Evolutionary conservation across 2,797 vertebrate species (phyloP).

Genomic region (Sebastes aleutianus): DNA sequence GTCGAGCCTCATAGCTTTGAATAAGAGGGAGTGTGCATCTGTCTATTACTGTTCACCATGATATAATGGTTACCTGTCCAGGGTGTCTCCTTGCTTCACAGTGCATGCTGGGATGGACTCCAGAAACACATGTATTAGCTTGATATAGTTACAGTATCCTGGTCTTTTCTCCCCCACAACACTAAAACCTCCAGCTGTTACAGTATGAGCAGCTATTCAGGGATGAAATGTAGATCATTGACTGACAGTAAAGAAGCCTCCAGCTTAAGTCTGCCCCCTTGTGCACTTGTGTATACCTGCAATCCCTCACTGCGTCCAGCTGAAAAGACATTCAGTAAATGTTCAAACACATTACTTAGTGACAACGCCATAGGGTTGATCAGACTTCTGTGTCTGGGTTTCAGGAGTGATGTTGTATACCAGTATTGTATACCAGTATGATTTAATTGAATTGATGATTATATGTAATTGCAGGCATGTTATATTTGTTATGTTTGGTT

Average conservation of each 20-base stretch:
- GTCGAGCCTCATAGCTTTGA: background rate
- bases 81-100: background rate
- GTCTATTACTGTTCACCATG: background rate
- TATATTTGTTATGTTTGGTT: background rate
- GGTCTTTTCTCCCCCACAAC: background rate
- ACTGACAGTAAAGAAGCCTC: background rate
- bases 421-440: background rate
- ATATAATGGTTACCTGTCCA: background rate
- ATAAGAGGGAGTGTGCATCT: background rate
- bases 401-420: background rate
- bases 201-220: background rate
- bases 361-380: background rate
- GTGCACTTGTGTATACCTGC: background rate
- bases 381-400: background rate
- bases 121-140: background rate
- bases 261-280: background rate
- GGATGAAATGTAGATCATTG: background rate
- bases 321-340: background rate
- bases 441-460: background rate
- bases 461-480: background rate
- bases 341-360: background rate
- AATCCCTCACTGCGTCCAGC: background rate
- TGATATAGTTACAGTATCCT: background rate
- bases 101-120: background rate
- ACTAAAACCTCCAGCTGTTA: background rate